These are phyloP conservation scores for Melipona bicolor DNA, from an alignment of 2,888 invertebrate species.

Conservation along the genomic window DNA sequence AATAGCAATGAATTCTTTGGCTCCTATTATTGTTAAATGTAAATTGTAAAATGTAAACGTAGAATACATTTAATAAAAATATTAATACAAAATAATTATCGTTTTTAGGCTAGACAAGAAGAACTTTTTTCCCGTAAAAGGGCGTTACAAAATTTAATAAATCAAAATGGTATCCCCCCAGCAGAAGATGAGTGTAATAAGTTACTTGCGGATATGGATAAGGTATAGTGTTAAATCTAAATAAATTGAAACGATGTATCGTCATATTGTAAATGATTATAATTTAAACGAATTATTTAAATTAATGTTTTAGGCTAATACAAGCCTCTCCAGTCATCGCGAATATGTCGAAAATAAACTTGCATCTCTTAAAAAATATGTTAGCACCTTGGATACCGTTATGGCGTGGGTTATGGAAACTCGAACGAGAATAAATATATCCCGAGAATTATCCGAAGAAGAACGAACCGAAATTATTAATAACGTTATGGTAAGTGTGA, in stretches of 20 bases:
- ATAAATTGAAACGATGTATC: neutral
- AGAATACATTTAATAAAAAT: neutral
- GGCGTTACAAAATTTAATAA: slow-evolving; percentile 84
- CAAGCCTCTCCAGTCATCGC: slow-evolving; percentile 85
- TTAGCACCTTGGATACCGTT: slow-evolving; percentile 86
- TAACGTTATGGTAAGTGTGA: slow-evolving; percentile 83
- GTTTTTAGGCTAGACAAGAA: slow-evolving; percentile 86
- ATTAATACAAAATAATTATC: slow-evolving; percentile 19
- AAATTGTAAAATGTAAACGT: neutral
- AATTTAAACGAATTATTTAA: slow-evolving; percentile 1
- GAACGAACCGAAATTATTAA: slow-evolving; percentile 83
- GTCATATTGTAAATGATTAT: neutral
- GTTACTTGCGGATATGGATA: slow-evolving; percentile 81
- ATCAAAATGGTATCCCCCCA: slow-evolving; percentile 76
- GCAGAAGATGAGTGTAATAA: slow-evolving; percentile 79
- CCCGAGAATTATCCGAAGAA: slow-evolving; percentile 83
- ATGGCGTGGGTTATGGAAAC: slow-evolving; percentile 86
- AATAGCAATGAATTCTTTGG: slow-evolving; percentile 73
- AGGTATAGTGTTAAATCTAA: slow-evolving; percentile 75
- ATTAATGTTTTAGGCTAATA: slow-evolving; percentile 82
- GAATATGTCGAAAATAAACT: slow-evolving; percentile 86
- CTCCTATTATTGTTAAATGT: slow-evolving; percentile 47
- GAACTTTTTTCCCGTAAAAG: slow-evolving; percentile 85
- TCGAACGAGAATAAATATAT: slow-evolving; percentile 84
- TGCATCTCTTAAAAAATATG: slow-evolving; percentile 86